These are phyloP conservation scores for Scatophagus argus DNA, from an alignment of 2,113 vertebrate species.

Conservation along the genomic window DNA sequence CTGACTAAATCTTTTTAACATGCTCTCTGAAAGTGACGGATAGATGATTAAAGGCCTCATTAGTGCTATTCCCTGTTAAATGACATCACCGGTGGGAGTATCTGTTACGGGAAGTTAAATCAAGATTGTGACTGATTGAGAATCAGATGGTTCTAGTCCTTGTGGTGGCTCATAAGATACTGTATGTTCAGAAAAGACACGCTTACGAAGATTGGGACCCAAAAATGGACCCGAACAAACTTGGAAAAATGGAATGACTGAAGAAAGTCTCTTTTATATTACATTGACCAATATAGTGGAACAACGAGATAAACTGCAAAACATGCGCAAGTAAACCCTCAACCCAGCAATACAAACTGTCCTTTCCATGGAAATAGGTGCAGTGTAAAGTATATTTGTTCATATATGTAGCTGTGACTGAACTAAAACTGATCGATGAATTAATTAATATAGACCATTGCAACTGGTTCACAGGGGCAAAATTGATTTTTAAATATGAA, in stretches of 20 bases:
- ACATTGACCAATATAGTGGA: neutral
- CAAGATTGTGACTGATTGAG: conserved; percentile 6
- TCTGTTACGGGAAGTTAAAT: conserved; percentile 8
- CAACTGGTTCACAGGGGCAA: neutral
- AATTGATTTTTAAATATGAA: neutral
- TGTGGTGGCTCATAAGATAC: neutral
- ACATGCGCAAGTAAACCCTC: neutral
- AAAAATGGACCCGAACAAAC: neutral
- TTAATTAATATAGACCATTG: neutral
- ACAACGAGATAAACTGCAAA: neutral
- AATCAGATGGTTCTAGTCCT: neutral
- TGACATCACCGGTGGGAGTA: conserved; percentile 16
- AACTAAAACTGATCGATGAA: too few relatives aligned
- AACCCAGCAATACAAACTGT: neutral
- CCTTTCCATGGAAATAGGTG: neutral
- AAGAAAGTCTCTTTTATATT: neutral
- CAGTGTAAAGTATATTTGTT: neutral
- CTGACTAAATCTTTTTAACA: neutral
- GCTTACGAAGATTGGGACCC: neutral
- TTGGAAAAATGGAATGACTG: neutral
- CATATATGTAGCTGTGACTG: neutral
- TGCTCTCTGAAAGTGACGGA: neutral
- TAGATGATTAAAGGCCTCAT: conserved; percentile 19
- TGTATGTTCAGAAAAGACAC: neutral
- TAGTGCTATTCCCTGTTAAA: conserved; percentile 21